Percentiles rank a stretch among this genome's conserved stretches.
These are phyloP conservation scores for Theocolax elegans DNA, from an alignment of 1,140 invertebrate genomes.

Conservation along the genomic window DNA sequence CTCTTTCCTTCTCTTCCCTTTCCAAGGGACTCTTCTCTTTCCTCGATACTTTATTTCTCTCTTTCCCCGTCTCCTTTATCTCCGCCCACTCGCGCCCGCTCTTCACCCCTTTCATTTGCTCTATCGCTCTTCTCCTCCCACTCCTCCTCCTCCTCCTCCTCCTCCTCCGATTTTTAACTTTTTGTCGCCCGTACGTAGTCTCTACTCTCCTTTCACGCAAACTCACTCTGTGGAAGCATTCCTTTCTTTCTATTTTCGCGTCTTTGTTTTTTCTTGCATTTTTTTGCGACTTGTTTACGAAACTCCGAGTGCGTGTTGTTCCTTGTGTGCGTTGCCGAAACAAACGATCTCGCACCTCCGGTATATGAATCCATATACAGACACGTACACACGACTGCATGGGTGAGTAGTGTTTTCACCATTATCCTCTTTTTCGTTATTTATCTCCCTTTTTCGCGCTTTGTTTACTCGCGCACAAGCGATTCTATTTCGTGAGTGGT, in stretches of 20 bases:
- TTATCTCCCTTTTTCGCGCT: too few species aligned
- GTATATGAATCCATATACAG: too few species aligned
- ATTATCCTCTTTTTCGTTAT: background rate
- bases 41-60: slow-evolving; percentile 18
- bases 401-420: background rate
- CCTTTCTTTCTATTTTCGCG: background rate
- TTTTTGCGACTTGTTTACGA: background rate
- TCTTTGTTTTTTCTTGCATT: too few species aligned
- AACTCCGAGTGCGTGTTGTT: background rate
- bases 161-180: background rate
- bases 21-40: background rate
- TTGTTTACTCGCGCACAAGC: too few species aligned
- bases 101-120: slow-evolving; percentile 32
- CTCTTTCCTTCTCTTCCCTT: slow-evolving; percentile 26
- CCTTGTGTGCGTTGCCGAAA: background rate
- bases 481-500: too few species aligned
- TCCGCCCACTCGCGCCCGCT: slow-evolving; percentile 37
- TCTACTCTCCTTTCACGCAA: slow-evolving; percentile 1
- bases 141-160: slow-evolving; percentile 28
- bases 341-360: slow-evolving; percentile 30
- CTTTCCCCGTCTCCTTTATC: slow-evolving; percentile 11
- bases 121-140: slow-evolving; percentile 9
- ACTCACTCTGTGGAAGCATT: slow-evolving; percentile 31
- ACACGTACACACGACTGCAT: background rate
- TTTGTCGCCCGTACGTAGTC: background rate